Base-by-base conservation (phyloP, 2,113 vertebrate genomes). In the Chionomys nivalis region DNA sequence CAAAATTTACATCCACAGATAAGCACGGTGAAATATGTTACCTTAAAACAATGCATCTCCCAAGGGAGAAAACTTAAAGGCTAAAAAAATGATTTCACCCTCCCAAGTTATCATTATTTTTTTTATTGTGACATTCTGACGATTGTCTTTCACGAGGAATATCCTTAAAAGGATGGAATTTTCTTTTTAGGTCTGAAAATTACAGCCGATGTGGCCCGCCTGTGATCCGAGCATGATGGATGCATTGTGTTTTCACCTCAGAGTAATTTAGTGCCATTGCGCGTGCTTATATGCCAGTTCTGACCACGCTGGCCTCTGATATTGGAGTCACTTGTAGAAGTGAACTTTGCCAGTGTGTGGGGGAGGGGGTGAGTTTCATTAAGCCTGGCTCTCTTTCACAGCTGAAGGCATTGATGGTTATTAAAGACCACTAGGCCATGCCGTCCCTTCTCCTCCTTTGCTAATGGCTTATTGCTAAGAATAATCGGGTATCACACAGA, bases 61-160 rank as follows among this genome's bases (percentile, higher is more conserved):
- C 76, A 97, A 93, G 94, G 75, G 95, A 94, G 86, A 97, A 98
- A 96, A 91, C 70, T 85, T 93, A 98, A 97, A 88, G 87, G 47
- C 95, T 97, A 97, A 98, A 97, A 95, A 95, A 98, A 96, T 98
- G 97, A 97, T 97, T 98, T 96, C 93, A 44, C 88, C 7, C 23
- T 14, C 58, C 82, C 92, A 96, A 70, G 47, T 96, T 98, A 93
- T 93, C 98, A 61, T 23, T 61, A 49, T 75, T 63, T 63, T 97
- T 94, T 96, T 97, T 96, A 93, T 97, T 95, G 83, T 94, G 96
- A 75, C 94, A 96, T 85, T 96, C 19, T 24, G 11, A 94, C 95
- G 72, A 93, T 94, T 95, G 78, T 94, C 58, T 72, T 93, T 96
- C 96, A 78, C 49, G 65, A 55, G 65, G 94, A 89, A 78, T 91